Conservation (phyloP, 2,888 invertebrate species). For the Lithosia quadra region DNA sequence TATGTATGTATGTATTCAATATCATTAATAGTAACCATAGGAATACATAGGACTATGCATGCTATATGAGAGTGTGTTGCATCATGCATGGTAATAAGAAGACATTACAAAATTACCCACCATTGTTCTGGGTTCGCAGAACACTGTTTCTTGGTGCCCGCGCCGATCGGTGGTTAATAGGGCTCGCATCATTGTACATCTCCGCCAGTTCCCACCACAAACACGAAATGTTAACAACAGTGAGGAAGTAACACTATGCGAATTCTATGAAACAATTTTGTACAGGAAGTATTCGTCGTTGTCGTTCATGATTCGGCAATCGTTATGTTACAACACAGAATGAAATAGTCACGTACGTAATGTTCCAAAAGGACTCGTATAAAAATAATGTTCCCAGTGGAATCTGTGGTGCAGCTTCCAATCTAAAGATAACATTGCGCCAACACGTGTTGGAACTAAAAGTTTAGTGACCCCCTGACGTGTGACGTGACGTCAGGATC, state of each 20-base stretch:
- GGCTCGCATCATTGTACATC: conserved; percentile 75
- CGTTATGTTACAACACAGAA: conserved; percentile 38
- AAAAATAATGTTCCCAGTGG: conserved; percentile 58
- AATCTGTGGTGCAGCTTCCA: conserved; percentile 60
- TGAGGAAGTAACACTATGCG: conserved; percentile 60
- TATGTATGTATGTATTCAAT: no score
- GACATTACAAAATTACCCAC: conserved; percentile 84
- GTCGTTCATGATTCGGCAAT: conserved; percentile 58
- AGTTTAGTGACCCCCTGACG: conserved; percentile 68
- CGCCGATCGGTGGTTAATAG: conserved; percentile 74
- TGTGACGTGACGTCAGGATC: conserved; percentile 58
- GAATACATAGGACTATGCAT: conserved; percentile 61
- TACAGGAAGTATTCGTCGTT: conserved; percentile 51
- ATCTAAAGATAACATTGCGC: conserved; percentile 58
- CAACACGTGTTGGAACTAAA: conserved; percentile 64
- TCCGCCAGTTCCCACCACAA: conserved; percentile 69
- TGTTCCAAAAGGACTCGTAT: conserved; percentile 52
- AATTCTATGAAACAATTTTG: conserved; percentile 58
- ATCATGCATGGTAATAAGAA: conserved; percentile 83
- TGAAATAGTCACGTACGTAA: conserved; percentile 44
- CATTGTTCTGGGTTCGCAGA: conserved; percentile 84
- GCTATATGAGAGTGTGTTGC: conserved; percentile 72
- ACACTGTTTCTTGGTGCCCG: conserved; percentile 71
- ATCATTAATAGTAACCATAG: no score
- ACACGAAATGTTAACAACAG: conserved; percentile 60